Evolutionary conservation across 2,113 vertebrate species (phyloP), one percentile per base, ranked within the genome.

Genomic region (Dipodomys stephensi): DNA sequence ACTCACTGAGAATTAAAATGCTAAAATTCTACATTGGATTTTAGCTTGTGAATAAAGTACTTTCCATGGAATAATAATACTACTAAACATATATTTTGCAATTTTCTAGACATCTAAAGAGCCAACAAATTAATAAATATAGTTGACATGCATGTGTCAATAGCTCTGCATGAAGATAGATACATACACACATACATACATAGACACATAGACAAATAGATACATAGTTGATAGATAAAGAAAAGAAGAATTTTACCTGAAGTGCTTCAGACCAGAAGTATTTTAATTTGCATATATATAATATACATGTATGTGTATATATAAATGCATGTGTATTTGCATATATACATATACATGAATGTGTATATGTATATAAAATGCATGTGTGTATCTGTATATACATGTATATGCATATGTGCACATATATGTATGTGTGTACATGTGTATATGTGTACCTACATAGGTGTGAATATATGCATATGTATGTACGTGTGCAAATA

Each of bases 41-140:
- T 79, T 92, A 95, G 68, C 28, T 49, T 44, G 23, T 32, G 6
- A 90, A 92, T 87, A 19, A 94, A 93, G 60, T 49, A 27, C 27
- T 85, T 79, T 16, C 60, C 92, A 74, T 62, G 18, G 22, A 87
- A 82, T 64, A 49, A 69, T 78, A 87, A 60, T 88, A 93, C 35
- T 91, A 13, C 62, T 92, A 87, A 92, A 28, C 28, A 82, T 60
- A 93, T 46, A 16, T 53, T 91, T 88, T 77, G 15, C n/a, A 81
- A 4, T 2, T 95, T 96, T 20, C 22, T 74, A 89, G 28, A 64
- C 7, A 86, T 46, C 67, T 84, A 8, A 83, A 78, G 23, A 79
- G 87, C 49, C 95, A 96, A 72, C 25, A 74, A 18, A 57, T 84
- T 88, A 81, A 72, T 86, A 69, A 2, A 53, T 60, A 74, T 1